Evolutionary conservation across 2,113 vertebrate species (phyloP), one percentile per base, ranked within the genome.

Genomic region (Nannospalax galili): DNA sequence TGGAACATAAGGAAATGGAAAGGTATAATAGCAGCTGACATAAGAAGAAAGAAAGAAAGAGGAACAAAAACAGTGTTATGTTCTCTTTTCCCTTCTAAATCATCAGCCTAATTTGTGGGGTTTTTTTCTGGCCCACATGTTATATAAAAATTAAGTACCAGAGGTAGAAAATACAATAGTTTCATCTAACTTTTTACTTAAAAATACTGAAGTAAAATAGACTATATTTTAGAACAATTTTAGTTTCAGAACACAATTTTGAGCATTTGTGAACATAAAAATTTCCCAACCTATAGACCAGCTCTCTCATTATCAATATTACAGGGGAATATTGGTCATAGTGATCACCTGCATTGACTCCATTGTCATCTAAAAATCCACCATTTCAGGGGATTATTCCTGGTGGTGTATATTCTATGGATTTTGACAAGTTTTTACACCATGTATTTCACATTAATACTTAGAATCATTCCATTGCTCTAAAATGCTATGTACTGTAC

Each of bases 61-160:
- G 37, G 40, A 8, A 64, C 10, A 4, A 0, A 10, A 4, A 65
- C 32, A 17, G 67, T 48, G 1, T 45, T 60, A 20, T 2, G 1
- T 35, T 35, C 28, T 26, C 32, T 0, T 17, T 81, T 64, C 40
- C 3, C 40, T 70, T 81, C 70, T 37, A 77, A 17, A 7, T 69
- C 84, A 7, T 92, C 48, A 90, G n/a, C 7, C 26, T 69, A 72
- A 12, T 86, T 69, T 24, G 35, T 1, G 69, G 10, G 8, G 2
- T 1, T 40, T 60, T 90, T 72, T 70, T 82, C 5, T 35, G 62
- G 60, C 62, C 67, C 82, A 35, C 37, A 40, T 28, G 72, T 28
- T 81, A 73, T 58, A 37, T 28, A 80, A 77, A 56, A 65, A 75
- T 45, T 45, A 56, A 78, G 69, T 87, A 77, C 2, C 0, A 81